A percentile compares a stretch with the other conserved stretches of the same genome.
Evolutionary conservation across 2,888 invertebrate species (phyloP).

Genomic region (Eilema caniola): DNA sequence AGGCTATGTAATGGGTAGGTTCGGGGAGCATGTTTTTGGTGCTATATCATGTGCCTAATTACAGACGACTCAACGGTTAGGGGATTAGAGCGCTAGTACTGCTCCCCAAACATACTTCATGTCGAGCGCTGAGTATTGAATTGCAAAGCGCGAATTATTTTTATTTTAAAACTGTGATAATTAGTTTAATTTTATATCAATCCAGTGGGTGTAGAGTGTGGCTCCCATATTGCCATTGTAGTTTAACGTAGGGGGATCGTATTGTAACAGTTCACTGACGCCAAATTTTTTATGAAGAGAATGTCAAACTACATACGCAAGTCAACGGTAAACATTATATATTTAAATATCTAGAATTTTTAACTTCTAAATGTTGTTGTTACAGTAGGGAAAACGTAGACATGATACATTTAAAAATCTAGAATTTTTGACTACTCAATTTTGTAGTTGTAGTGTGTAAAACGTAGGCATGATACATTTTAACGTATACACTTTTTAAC

Average conservation of each 20-base stretch:
- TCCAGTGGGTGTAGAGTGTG: constrained; percentile 58
- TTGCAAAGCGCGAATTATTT: constrained; percentile 73
- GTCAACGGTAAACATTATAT: background rate
- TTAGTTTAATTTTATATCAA: constrained; percentile 75
- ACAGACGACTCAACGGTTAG: background rate
- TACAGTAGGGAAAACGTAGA: background rate
- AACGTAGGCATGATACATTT: background rate
- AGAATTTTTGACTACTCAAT: no score
- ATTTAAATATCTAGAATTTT: background rate
- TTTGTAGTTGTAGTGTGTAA: no score
- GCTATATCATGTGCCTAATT: background rate
- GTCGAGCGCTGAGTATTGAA: constrained; percentile 67
- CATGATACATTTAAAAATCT: no score
- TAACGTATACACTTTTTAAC: background rate
- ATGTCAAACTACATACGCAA: background rate
- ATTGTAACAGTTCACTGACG: constrained; percentile 4
- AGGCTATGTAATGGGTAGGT: constrained; percentile 73
- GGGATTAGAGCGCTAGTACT: background rate
- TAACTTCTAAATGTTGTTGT: background rate
- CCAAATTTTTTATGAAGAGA: constrained; percentile 1
- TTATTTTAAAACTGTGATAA: constrained; percentile 86
- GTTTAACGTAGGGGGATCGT: constrained; percentile 39
- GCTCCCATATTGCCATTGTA: constrained; percentile 58
- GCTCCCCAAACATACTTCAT: constrained; percentile 22
- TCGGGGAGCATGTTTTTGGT: constrained; percentile 1